Evolutionary conservation across 2,113 vertebrate genomes (phyloP).

Genomic region (Tragelaphus scriptus): DNA sequence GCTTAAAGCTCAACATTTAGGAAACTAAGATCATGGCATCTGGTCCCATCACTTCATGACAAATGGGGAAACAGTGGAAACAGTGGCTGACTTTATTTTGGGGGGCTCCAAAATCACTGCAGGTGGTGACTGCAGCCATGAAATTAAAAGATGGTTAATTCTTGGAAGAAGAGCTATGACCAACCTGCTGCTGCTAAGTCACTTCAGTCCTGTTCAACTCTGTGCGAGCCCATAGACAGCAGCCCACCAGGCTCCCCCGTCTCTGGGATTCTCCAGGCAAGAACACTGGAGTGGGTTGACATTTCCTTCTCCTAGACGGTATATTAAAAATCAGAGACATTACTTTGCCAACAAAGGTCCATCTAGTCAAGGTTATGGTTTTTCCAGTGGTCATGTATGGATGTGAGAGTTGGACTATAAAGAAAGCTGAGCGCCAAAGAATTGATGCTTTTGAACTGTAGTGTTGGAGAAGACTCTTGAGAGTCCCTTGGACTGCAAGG

Average conservation of each 20-base stretch:
- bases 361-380: not conserved
- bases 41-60: not conserved
- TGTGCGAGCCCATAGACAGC: no score
- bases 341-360: not conserved
- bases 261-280: no score
- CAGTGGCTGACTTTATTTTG: not conserved
- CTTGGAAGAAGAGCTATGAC: not conserved
- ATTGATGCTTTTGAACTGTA: not conserved
- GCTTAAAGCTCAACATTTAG: not conserved
- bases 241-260: no score
- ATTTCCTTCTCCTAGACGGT: not conserved
- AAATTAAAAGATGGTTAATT: not conserved
- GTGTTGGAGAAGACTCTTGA: not conserved
- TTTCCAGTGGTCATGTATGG: not conserved
- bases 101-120: not conserved
- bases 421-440: not conserved
- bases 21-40: not conserved
- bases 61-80: not conserved
- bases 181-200: not conserved
- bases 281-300: no score
- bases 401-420: not conserved
- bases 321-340: not conserved
- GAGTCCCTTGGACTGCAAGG: not conserved
- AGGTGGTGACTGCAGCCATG: not conserved
- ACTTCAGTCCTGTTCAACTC: no score